Evolutionary conservation across 2,888 invertebrate species (phyloP), one percentile per base, ranked within the genome.

Genomic region (Drosophila macrothrix): DNA sequence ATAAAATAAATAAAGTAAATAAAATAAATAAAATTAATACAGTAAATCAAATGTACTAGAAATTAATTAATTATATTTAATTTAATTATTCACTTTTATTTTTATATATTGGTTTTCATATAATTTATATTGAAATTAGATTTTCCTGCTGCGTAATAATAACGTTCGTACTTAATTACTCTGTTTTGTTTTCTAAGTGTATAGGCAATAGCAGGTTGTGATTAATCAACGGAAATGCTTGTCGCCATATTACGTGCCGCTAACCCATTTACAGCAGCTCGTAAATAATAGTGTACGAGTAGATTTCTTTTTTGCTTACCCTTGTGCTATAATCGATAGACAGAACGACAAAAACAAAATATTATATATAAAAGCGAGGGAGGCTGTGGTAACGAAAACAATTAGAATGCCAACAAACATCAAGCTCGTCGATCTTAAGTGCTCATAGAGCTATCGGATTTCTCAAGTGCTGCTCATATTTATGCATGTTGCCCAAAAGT

Each of bases 261-360:
- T 83, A 88, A 90, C 84, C 90, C 88, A 88, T 88, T 90, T 85
- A 67, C 76, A 73, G 79, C 88, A 90, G 88, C 73, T 90, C 88
- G 76, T 88, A 88, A 88, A 88, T 77, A 84, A 77, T 63, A 50
- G 4, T 29, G 4, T 37, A 16, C 35, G 49, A 28, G 14, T 54
- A 43, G 29, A 43, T 31, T 19, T 22, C 1, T 10, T 3, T 53
- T 72, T 54, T 67, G 68, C 63, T 77, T 73, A 69, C 70, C 82
- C 82, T 50, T 64, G 66, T 41, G 49, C 10, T 55, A 28, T 31
- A 64, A 65, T 63, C 68, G 68, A 67, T 73, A 43, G 73, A 65
- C 49, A 55, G 54, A 37, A 37, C 28, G 12, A 25, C 9, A 19
- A 31, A 12, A 68, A 59, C 61, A 37, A 65, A 16, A 25, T 16